Conservation (phyloP, 2,113 vertebrate species). For the Chunga burmeisteri region DNA sequence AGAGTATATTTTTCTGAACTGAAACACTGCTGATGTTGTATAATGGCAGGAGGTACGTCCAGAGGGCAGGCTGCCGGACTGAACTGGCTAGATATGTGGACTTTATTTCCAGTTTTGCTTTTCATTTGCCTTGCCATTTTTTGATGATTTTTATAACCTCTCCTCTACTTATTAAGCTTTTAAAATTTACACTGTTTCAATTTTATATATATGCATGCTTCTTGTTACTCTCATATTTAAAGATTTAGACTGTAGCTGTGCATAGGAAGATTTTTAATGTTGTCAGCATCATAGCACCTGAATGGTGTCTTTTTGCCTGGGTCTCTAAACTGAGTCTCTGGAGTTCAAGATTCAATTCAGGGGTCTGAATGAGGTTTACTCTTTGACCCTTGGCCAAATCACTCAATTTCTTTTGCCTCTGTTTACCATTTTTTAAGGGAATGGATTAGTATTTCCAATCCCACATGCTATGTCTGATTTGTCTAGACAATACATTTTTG, state of each 20-base stretch:
- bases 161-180: background rate
- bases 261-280: background rate
- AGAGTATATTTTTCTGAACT: background rate
- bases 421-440: constrained; percentile 43
- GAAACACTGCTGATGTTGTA: background rate
- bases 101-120: constrained; percentile 19
- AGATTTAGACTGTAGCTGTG: background rate
- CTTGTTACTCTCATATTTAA: background rate
- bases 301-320: background rate
- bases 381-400: constrained; percentile 18
- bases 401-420: constrained; percentile 20
- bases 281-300: background rate
- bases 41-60: background rate
- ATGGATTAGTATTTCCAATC: constrained; percentile 32
- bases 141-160: background rate
- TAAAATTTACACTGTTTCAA: background rate
- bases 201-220: rapidly evolving
- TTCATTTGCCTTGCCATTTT: background rate
- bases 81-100: rapidly evolving
- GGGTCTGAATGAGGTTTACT: background rate
- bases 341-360: background rate
- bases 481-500: constrained; percentile 67
- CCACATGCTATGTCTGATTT: constrained; percentile 58
- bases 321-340: background rate
- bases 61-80: background rate